phyloP scores from a whole-genome alignment of 2,797 vertebrate genomes.

The Propithecus deckenii region DNA sequence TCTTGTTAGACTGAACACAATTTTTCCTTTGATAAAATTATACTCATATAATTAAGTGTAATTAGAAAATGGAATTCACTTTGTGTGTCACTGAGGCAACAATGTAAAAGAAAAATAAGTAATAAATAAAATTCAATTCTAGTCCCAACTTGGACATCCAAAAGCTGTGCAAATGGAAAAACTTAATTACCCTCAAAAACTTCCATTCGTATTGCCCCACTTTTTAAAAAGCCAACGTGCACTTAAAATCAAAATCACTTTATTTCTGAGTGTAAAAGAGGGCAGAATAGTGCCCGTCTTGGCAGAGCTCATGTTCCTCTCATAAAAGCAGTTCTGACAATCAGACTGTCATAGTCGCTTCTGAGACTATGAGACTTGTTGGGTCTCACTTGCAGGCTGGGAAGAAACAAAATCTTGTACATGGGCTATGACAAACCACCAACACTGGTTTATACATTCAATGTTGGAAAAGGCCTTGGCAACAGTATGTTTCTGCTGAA shows the following conservation, averaged over 20 bases:
- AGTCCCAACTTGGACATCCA: neutral
- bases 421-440: neutral
- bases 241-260: neutral
- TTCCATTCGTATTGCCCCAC: neutral
- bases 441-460: neutral
- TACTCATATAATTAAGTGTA: neutral
- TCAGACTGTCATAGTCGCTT: neutral
- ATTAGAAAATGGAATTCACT: neutral
- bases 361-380: neutral
- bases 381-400: neutral
- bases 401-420: neutral
- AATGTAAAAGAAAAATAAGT: neutral
- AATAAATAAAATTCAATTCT: neutral
- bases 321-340: neutral
- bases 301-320: neutral
- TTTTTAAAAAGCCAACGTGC: neutral
- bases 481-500: neutral
- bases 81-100: neutral
- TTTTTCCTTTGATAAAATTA: constrained; percentile 2
- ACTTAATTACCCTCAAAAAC: neutral
- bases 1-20: neutral
- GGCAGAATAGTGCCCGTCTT: neutral
- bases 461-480: neutral
- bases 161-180: neutral
- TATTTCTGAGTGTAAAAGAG: neutral